Evolutionary conservation across 2,797 vertebrate genomes (phyloP).

Genomic region (Anas flavirostris): DNA sequence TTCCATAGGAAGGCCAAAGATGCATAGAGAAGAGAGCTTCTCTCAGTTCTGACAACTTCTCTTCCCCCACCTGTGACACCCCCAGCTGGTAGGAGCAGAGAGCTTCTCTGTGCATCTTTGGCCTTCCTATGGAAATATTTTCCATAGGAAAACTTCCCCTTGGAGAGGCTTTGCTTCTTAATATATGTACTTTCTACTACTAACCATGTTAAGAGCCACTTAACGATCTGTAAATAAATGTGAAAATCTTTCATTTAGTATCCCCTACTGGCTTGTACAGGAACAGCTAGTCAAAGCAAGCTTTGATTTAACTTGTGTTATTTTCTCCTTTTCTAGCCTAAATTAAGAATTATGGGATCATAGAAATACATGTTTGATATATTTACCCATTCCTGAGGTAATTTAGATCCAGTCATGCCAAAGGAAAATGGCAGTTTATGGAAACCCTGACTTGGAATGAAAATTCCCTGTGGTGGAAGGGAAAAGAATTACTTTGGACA

Average conservation of each 20-base stretch:
- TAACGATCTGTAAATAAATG: not conserved
- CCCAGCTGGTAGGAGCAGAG: too few species aligned
- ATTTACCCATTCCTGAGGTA: not conserved
- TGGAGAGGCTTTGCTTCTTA: not conserved
- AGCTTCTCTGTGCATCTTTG: too few species aligned
- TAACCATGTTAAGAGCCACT: not conserved
- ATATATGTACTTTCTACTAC: not conserved
- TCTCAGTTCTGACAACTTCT: too few species aligned
- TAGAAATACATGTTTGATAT: not conserved
- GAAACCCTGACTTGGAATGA: not conserved
- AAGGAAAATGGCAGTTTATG: not conserved
- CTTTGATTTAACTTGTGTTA: not conserved
- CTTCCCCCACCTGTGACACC: too few species aligned
- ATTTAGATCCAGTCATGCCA: not conserved
- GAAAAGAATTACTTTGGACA: not conserved
- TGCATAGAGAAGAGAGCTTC: not conserved
- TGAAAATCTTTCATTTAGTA: not conserved
- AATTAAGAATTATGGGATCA: not conserved
- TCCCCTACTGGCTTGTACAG: conserved; percentile 1
- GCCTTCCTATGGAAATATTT: too few species aligned
- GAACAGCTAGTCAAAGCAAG: not conserved
- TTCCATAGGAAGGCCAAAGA: not conserved
- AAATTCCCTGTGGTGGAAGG: not conserved
- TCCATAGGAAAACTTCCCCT: not conserved
- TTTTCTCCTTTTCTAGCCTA: not conserved